Conservation (phyloP, 1,140 invertebrate genomes). For the Drosophila ambigua region DNA sequence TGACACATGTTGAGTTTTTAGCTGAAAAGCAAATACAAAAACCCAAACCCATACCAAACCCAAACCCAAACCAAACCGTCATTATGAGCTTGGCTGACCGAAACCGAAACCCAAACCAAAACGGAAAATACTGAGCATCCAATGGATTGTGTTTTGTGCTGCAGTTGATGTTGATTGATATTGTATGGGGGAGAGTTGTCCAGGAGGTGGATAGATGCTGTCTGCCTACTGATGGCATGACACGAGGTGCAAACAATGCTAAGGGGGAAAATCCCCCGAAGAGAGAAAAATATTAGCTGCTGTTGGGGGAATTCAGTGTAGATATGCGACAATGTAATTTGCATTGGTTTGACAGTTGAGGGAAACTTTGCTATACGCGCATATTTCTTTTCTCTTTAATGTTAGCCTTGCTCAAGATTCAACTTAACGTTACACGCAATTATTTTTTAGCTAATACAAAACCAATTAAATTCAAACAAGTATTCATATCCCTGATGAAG, state of each 20-base stretch:
- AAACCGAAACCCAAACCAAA: slow-evolving; percentile 8
- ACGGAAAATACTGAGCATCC: slow-evolving; percentile 19
- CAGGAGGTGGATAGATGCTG: slow-evolving; percentile 19
- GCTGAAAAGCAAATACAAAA: slow-evolving; percentile 23
- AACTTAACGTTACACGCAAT: neutral
- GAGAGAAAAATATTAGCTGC: neutral
- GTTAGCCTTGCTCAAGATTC: too few relatives aligned
- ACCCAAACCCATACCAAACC: slow-evolving; percentile 28
- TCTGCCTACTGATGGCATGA: too few relatives aligned
- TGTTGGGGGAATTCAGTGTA: neutral
- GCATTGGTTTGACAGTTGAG: neutral
- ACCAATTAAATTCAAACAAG: neutral
- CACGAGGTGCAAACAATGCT: neutral
- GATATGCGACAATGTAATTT: neutral
- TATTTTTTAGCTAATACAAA: neutral
- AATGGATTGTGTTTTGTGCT: slow-evolving; percentile 2
- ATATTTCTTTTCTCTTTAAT: too few relatives aligned
- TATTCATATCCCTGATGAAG: slow-evolving; percentile 3
- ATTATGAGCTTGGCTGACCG: slow-evolving; percentile 70
- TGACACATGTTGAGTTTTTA: slow-evolving; percentile 59
- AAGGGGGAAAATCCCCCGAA: slow-evolving; percentile 9
- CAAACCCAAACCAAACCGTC: slow-evolving; percentile 51
- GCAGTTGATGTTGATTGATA: slow-evolving; percentile 40
- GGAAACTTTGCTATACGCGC: neutral
- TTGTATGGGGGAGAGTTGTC: slow-evolving; percentile 35